Conservation (phyloP, 2,797 vertebrate genomes). For the Alauda arvensis region DNA sequence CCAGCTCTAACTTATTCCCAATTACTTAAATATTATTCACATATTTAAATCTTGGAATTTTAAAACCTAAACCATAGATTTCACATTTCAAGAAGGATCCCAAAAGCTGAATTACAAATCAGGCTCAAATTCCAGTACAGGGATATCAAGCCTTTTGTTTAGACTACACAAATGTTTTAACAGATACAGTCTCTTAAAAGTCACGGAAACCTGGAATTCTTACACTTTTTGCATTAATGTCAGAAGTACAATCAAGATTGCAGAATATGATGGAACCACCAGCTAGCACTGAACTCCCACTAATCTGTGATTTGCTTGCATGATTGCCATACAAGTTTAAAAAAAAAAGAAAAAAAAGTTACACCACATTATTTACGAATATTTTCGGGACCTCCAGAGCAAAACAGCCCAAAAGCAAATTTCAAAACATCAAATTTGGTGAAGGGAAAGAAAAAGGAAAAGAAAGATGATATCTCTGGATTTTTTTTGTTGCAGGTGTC, state of each 20-base stretch:
- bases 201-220: background rate
- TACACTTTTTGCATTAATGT: background rate
- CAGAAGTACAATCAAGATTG: background rate
- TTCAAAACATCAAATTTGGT: background rate
- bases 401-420: background rate
- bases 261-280: background rate
- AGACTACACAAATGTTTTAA: background rate
- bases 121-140: background rate
- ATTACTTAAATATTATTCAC: background rate
- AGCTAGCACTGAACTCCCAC: background rate
- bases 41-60: background rate
- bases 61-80: background rate
- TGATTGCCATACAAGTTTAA: background rate
- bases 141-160: background rate
- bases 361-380: background rate
- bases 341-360: background rate
- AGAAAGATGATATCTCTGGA: background rate
- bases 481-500: background rate
- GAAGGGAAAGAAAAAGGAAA: background rate
- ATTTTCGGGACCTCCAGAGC: background rate
- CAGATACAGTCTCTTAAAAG: background rate
- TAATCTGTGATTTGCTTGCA: background rate
- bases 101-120: background rate
- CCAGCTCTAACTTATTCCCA: background rate
- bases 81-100: background rate